These are phyloP conservation scores for Spisula solida DNA, from an alignment of 2,888 invertebrate species.

Conservation along the genomic window DNA sequence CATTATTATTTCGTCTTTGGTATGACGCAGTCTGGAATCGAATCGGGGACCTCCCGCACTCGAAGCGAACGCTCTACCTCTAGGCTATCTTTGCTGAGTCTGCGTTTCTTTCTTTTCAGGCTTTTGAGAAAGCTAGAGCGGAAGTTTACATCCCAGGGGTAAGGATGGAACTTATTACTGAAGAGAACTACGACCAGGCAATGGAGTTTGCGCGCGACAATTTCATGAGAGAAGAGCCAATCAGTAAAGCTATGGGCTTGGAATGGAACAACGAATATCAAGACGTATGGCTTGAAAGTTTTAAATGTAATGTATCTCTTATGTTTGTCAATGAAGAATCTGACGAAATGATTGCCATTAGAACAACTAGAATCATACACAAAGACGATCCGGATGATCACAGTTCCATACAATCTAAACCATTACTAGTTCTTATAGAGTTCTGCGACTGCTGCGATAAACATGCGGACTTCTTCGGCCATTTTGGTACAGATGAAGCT, in stretches of 20 bases:
- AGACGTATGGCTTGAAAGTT: constrained; percentile 29
- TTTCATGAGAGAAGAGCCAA: constrained; percentile 42
- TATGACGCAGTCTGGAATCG: too few relatives aligned
- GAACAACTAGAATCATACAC: constrained; percentile 25
- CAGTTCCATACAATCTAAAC: constrained; percentile 5
- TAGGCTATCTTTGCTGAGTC: too few relatives aligned
- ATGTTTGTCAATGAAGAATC: constrained; percentile 38
- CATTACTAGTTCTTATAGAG: constrained; percentile 15
- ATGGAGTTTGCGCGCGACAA: constrained; percentile 32
- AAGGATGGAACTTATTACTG: constrained; percentile 36
- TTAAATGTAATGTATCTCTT: constrained; percentile 39
- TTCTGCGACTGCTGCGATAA: constrained; percentile 36
- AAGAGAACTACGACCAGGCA: constrained; percentile 43
- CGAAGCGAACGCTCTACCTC: too few relatives aligned
- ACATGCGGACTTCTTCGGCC: too few relatives aligned
- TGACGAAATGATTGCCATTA: constrained; percentile 41
- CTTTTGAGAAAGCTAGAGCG: too few relatives aligned
- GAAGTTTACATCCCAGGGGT: neutral
- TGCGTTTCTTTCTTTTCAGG: too few relatives aligned
- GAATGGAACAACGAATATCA: constrained; percentile 25
- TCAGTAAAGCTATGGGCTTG: constrained; percentile 29
- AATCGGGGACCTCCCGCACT: too few relatives aligned
- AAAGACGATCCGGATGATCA: constrained; percentile 20
- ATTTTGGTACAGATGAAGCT: too few relatives aligned
- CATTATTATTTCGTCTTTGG: too few relatives aligned